phyloP scores from a whole-genome alignment of 2,888 invertebrate species.

The Epinotia demarniana region DNA sequence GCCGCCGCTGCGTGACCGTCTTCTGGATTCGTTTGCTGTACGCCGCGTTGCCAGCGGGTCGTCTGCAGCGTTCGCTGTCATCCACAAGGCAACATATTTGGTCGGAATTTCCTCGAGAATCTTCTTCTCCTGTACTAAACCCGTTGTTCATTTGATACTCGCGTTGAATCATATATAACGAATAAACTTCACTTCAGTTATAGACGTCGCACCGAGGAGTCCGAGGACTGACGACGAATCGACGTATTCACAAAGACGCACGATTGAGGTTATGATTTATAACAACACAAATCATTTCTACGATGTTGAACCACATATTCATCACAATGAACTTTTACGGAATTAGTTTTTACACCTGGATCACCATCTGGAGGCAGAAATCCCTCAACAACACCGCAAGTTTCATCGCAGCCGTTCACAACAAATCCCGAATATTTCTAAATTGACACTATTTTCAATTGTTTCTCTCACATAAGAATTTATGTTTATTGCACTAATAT shows the following conservation, averaged over 20 bases:
- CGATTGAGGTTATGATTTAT: conserved; percentile 77
- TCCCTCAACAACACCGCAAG: conserved; percentile 67
- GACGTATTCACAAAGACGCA: conserved; percentile 77
- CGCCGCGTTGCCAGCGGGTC: conserved; percentile 96
- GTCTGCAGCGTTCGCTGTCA: conserved; percentile 93
- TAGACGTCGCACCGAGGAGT: conserved; percentile 67
- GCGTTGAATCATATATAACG: conserved; percentile 84
- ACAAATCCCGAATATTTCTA: conserved; percentile 48
- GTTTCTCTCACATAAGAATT: conserved; percentile 18
- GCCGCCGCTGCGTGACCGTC: conserved; percentile 95
- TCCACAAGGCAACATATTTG: conserved; percentile 97
- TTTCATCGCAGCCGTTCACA: conserved; percentile 61
- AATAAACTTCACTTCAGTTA: conserved; percentile 67
- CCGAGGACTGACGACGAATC: conserved; percentile 61
- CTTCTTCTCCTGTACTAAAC: conserved; percentile 96
- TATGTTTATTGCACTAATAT: conserved; percentile 3
- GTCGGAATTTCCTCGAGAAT: conserved; percentile 94
- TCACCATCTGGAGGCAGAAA: conserved; percentile 51
- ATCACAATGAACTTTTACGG: conserved; percentile 56
- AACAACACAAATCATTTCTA: conserved; percentile 70
- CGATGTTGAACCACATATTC: conserved; percentile 60
- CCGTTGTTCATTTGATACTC: conserved; percentile 91
- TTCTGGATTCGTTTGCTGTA: conserved; percentile 99
- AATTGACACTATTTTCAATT: conserved; percentile 42
- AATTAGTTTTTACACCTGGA: conserved; percentile 54